Conservation (phyloP, 2,113 vertebrate species). For the Raphicerus campestris region DNA sequence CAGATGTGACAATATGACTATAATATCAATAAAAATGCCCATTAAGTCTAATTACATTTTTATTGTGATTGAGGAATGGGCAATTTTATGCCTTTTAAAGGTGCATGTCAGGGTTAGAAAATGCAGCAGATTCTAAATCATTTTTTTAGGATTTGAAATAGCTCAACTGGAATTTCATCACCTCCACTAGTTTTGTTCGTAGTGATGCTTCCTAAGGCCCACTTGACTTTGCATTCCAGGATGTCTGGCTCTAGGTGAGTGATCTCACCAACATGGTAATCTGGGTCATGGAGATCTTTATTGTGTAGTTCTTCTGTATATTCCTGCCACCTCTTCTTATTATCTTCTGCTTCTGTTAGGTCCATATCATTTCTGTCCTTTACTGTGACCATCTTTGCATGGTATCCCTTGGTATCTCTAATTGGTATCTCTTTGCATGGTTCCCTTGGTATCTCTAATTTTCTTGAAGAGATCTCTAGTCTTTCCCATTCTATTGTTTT, state of each 20-base stretch:
- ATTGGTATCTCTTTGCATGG: no score
- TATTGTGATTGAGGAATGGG: background rate
- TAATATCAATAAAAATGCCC: background rate
- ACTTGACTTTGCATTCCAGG: background rate
- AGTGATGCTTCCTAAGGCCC: background rate
- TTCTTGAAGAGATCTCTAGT: background rate
- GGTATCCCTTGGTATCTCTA: no score
- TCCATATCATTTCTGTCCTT: background rate
- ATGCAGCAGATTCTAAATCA: background rate
- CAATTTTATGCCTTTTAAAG: background rate
- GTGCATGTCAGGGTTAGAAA: background rate
- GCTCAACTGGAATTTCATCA: background rate
- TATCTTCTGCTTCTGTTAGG: background rate
- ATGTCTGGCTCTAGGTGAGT: background rate
- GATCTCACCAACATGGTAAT: background rate
- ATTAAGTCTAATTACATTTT: background rate
- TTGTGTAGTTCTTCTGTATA: background rate
- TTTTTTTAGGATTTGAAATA: background rate
- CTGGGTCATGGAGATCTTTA: background rate
- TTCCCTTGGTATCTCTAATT: background rate
- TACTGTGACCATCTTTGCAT: background rate
- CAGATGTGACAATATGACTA: background rate
- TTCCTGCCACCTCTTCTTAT: background rate
- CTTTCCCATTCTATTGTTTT: background rate
- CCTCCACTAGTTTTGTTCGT: accelerated